phyloP scores from a whole-genome alignment of 2,113 vertebrate species.

The Prochilodus magdalenae region DNA sequence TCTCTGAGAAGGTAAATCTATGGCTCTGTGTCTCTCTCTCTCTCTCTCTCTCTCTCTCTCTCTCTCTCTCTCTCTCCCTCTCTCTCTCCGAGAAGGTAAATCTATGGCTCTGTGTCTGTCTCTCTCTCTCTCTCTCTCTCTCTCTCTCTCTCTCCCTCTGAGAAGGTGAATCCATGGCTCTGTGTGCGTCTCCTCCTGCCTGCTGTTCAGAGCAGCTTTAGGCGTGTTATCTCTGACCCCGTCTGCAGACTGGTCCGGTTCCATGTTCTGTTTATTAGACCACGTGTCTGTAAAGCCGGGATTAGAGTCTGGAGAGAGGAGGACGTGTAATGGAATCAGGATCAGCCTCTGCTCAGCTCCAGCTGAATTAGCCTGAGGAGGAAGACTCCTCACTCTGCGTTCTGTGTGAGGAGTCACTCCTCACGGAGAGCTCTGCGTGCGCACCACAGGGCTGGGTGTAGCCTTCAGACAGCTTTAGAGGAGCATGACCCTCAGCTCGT shows the following conservation, averaged over 20 bases:
- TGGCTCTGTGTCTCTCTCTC: too few relatives aligned
- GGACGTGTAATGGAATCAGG: not conserved
- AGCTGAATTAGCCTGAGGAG: not conserved
- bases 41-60: too few relatives aligned
- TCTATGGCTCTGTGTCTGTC: too few relatives aligned
- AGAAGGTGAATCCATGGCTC: not conserved
- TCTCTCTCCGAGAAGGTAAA: too few relatives aligned
- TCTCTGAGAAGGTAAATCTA: too few relatives aligned
- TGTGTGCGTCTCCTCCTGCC: slow-evolving; percentile 11
- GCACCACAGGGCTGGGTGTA: too few relatives aligned
- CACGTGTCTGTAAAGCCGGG: not conserved
- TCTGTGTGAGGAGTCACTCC: not conserved
- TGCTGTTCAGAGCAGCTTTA: slow-evolving; percentile 22
- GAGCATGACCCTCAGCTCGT: too few relatives aligned
- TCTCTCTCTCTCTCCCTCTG: not conserved
- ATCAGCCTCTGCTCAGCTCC: not conserved
- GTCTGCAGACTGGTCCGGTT: not conserved
- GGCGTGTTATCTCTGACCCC: not conserved
- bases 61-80: slow-evolving; percentile 7
- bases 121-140: not conserved
- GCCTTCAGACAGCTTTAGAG: too few relatives aligned
- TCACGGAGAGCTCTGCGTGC: too few relatives aligned
- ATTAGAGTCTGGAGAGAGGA: not conserved
- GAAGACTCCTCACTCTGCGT: not conserved
- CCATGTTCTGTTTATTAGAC: not conserved